Evolutionary conservation across 1,140 invertebrate genomes (phyloP).

Genomic region (Camponotus vicinus): DNA sequence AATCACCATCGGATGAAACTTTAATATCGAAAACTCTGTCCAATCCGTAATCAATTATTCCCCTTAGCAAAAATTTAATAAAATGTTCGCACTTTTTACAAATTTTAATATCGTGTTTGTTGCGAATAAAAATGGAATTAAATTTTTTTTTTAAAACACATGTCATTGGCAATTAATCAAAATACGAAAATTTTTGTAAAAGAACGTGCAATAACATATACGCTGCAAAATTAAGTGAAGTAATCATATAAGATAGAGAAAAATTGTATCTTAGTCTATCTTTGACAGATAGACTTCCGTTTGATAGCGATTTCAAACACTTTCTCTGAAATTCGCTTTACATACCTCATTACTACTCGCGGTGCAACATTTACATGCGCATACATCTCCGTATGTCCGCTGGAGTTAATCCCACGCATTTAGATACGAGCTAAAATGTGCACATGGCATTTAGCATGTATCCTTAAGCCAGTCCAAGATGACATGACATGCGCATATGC

Average conservation of each 20-base stretch:
- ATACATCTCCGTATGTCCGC: not conserved
- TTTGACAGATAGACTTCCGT: not conserved
- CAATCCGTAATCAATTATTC: slow-evolving; percentile 3
- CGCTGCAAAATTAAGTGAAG: not conserved
- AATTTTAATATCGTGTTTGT: not conserved
- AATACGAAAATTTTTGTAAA: not conserved
- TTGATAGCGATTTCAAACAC: not conserved
- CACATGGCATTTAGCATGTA: not conserved
- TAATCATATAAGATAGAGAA: not conserved
- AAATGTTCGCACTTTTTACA: not conserved
- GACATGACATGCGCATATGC: not conserved
- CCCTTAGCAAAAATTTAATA: not conserved
- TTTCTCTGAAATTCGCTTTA: not conserved
- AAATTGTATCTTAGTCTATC: not conserved
- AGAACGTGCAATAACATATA: not conserved
- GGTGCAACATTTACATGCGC: not conserved
- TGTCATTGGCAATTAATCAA: not conserved
- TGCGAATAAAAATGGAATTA: not conserved
- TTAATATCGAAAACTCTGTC: not conserved
- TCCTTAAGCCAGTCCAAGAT: not conserved
- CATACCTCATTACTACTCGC: not conserved
- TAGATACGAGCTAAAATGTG: not conserved
- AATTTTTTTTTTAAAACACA: not conserved
- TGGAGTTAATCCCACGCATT: not conserved
- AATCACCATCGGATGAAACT: not conserved